Percentiles rank a stretch among this genome's conserved stretches.
phyloP scores from a whole-genome alignment of 2,113 vertebrate genomes.

The Sander lucioperca region DNA sequence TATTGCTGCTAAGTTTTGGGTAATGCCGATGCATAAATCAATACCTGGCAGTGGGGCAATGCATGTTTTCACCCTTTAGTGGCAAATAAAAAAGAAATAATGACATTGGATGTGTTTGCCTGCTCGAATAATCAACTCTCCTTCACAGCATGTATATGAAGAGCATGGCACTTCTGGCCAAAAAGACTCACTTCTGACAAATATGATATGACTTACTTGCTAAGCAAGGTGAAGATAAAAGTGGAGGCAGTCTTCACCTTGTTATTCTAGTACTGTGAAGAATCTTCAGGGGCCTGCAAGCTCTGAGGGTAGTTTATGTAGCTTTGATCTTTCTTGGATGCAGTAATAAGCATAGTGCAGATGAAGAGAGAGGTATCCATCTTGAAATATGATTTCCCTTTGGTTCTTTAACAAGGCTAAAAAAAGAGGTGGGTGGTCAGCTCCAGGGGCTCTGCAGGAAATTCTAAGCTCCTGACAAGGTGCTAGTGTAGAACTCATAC shows the following conservation, averaged over 20 bases:
- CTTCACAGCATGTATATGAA: constrained; percentile 30
- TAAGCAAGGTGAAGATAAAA: constrained; percentile 75
- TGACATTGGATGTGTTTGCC: constrained; percentile 30
- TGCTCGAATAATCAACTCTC: constrained; percentile 30
- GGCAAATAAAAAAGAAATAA: constrained; percentile 22
- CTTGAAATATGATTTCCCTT: constrained; percentile 75
- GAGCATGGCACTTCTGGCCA: constrained; percentile 50
- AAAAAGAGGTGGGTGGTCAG: constrained; percentile 75
- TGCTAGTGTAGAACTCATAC: constrained; percentile 32
- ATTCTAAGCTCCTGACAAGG: constrained; percentile 49
- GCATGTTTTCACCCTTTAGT: constrained; percentile 1
- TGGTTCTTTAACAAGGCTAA: constrained; percentile 73
- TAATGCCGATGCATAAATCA: constrained; percentile 53
- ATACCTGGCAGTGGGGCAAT: constrained; percentile 29
- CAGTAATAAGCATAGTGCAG: constrained; percentile 71
- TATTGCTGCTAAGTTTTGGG: constrained; percentile 44
- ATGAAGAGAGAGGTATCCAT: constrained; percentile 73
- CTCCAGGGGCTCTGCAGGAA: constrained; percentile 61
- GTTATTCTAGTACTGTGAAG: constrained; percentile 74
- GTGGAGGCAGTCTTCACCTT: constrained; percentile 72
- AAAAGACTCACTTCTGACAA: constrained; percentile 71
- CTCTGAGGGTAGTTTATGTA: constrained; percentile 73
- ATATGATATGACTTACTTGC: constrained; percentile 72
- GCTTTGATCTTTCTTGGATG: constrained; percentile 82
- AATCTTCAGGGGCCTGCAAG: constrained; percentile 72